Base-by-base conservation (phyloP, 2,797 vertebrate genomes). In the Diglossa cyanea region DNA sequence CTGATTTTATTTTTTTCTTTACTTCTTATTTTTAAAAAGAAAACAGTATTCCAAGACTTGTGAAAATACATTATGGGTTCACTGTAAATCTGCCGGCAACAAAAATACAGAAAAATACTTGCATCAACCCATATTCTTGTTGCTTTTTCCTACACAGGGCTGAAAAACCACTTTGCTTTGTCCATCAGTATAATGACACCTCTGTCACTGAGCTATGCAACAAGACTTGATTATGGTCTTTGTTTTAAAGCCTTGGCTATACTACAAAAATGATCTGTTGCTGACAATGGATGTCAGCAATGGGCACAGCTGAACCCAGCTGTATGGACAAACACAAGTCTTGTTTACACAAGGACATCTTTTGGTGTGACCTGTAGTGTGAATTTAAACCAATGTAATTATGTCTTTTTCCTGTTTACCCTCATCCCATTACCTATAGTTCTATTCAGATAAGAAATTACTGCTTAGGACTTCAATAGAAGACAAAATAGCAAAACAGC, bases 221-320 rank as follows among this genome's bases (percentile, higher is more conserved):
- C 73, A 86, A 66, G 60, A 87, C 88, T 91, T 91, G 77, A 92
- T 94, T 63, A 89, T 57, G 0, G 13, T 17, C 92, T 81, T 95
- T 93, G 95, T 95, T 89, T 80, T 63, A 87, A 85, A 93, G 39
- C 45, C 44, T 83, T 89, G 93, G 88, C 93, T 89, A 55, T 17
- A 26, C 62, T 86, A 93, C 92, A 95, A 68, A 89, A 86, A 93
- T 91, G 81, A 94, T 91, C 55, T 93, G 91, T 58, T 67, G 75
- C 94, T 95, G 84, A 93, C 86, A 93, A 79, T 92, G 92, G 84
- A 66, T 91, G 84, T 87, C 88, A 91, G 93, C 78, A 87, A 73
- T 33, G 20, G 79, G 39, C 39, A 60, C 93, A 93, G 89, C 90
- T 91, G 84, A 93, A 74, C 48, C 30, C 94, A 93, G 92, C 61